Evolutionary conservation across 2,888 invertebrate genomes (phyloP), one percentile per base, ranked within the genome.

Genomic region (Nudaria mundana): DNA sequence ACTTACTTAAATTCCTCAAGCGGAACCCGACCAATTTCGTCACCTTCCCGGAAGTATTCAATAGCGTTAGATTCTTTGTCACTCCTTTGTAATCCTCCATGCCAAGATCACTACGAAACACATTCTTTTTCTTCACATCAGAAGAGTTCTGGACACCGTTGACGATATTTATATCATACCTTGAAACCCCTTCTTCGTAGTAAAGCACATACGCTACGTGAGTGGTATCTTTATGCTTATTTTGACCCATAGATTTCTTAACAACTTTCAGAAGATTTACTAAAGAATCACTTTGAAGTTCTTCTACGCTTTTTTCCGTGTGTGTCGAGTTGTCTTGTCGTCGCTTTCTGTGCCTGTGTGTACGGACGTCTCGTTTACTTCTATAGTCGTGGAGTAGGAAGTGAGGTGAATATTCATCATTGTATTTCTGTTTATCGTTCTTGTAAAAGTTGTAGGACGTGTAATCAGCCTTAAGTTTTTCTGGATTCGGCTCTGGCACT

Each of bases 181-280:
- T 75, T 0, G 80, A 64, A 1, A 75, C 68, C 0, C 89, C 87
- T 44, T 86, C 79, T 25, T 89, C 88, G 28, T 85, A 89, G 48
- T 84, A 89, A 18, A 89, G 47, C 0, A 89, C 86, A 38, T 89
- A 89, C 0, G 83, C 87, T 1, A 89, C 76, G 36, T 81, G 77
- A 0, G 77, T 75, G 0, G 76, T 66, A 26, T 78, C 73, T 26
- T 67, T 76, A 32, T 72, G 68, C 23, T 65, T 66, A 11, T 44
- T 45, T 1, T 68, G 65, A 0, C 56, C 44, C 30, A 65, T 62
- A 0, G 80, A 81, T 44, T 83, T 86, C 52, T 86, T 87, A 0
- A 79, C 81, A 0, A 84, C 63, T 20, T 76, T 81, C 20, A 20
- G 6, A 20, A 20, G 20, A 6, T 81, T 80, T 14, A 70, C 56